A percentile compares a stretch with the other conserved stretches of the same genome.
These are phyloP conservation scores for Lagopus muta DNA, from an alignment of 2,113 vertebrate species.

Conservation along the genomic window DNA sequence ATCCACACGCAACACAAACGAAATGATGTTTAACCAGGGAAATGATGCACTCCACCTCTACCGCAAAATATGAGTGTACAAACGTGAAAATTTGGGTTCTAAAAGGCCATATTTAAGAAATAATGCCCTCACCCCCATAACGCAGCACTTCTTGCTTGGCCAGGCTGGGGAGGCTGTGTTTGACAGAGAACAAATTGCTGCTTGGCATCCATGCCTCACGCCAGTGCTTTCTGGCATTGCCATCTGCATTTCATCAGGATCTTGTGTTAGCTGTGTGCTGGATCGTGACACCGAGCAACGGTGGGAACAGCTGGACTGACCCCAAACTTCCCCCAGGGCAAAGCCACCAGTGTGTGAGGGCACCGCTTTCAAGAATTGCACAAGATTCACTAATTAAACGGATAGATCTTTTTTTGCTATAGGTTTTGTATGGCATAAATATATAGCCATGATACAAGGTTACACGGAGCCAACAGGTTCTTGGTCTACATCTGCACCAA, in stretches of 20 bases:
- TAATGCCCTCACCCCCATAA: not conserved
- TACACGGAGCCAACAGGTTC: not conserved
- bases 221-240: not conserved
- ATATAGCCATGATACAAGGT: not conserved
- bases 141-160: too few species aligned
- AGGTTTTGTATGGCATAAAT: too few species aligned
- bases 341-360: rapidly evolving
- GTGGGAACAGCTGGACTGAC: not conserved
- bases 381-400: rapidly evolving
- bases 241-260: not conserved
- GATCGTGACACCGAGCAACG: rapidly evolving
- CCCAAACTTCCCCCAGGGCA: not conserved
- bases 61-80: not conserved
- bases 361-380: rapidly evolving
- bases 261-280: not conserved
- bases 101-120: not conserved
- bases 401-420: not conserved
- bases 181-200: not conserved
- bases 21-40: not conserved
- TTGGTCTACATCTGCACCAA: not conserved
- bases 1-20: not conserved
- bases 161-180: not conserved
- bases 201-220: not conserved
- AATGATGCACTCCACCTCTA: not conserved
- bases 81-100: not conserved